Conservation (phyloP, 2,113 vertebrate genomes). For the Microcebus tavaratra region DNA sequence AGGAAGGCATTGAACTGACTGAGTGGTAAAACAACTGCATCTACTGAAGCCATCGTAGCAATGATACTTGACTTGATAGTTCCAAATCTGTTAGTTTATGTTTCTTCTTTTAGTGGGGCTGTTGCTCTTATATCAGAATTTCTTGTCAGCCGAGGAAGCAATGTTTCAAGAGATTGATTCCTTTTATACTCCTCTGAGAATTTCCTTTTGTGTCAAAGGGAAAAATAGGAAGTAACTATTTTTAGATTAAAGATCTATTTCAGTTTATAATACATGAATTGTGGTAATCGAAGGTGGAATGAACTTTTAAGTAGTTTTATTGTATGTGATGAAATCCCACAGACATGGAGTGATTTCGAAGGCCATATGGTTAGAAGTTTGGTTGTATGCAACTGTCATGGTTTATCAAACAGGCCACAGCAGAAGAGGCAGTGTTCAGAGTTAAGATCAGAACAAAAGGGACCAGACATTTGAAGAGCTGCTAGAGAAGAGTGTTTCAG, state of each 20-base stretch:
- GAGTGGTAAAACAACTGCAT: neutral
- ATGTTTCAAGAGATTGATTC: neutral
- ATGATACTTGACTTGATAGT: neutral
- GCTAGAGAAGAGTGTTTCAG: neutral
- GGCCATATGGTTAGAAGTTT: too few species aligned
- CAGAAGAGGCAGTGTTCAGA: neutral
- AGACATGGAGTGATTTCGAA: neutral
- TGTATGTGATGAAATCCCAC: neutral
- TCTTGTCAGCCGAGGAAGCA: neutral
- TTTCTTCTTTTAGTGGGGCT: neutral
- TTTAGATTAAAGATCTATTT: slow-evolving; percentile 21
- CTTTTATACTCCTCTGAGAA: neutral
- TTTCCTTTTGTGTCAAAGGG: neutral
- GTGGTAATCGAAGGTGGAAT: neutral
- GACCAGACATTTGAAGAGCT: neutral
- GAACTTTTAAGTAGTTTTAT: neutral
- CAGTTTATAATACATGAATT: neutral
- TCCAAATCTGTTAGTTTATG: neutral
- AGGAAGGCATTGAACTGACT: neutral
- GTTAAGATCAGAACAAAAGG: neutral
- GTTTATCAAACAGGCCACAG: neutral
- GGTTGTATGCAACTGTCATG: accelerated
- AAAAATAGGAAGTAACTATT: neutral
- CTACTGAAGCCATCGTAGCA: neutral
- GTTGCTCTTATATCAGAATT: neutral